Percentiles rank a stretch among this genome's conserved stretches.
Conservation (phyloP, 2,113 vertebrate genomes). For the Triplophysa dalaica region DNA sequence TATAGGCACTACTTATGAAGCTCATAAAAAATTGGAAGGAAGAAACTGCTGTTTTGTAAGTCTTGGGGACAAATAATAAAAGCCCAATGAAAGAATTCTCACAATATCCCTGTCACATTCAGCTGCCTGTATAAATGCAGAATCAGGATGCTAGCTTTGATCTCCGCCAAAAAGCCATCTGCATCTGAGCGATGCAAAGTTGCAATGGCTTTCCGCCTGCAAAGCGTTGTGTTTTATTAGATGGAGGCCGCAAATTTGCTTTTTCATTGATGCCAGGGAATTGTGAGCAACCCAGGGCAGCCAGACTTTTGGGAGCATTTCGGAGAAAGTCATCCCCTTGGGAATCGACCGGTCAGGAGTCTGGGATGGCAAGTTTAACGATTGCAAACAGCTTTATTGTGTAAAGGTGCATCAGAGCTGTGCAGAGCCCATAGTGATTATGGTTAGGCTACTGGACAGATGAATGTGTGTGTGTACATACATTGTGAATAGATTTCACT, state of each 20-base stretch:
- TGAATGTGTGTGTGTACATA: not conserved
- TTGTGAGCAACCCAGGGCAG: constrained; percentile 9
- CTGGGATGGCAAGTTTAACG: not conserved
- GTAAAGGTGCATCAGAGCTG: not conserved
- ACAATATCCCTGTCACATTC: not conserved
- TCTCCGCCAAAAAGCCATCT: constrained; percentile 8
- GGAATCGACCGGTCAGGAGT: not conserved
- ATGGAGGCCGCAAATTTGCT: constrained; percentile 16
- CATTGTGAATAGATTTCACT: not conserved
- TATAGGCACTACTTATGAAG: too few species aligned
- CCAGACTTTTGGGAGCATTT: constrained; percentile 22
- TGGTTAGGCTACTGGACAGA: not conserved
- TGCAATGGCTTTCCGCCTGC: constrained; percentile 14
- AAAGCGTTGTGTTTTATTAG: not conserved
- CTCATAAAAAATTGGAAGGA: too few species aligned
- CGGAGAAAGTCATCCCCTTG: not conserved
- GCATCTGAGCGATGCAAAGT: not conserved
- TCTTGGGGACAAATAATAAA: not conserved
- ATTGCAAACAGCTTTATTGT: constrained; percentile 1
- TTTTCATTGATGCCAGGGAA: constrained; percentile 10
- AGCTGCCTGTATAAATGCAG: not conserved
- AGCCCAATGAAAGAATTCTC: not conserved
- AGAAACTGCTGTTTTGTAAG: too few species aligned
- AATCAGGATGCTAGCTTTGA: not conserved
- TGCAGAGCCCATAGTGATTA: not conserved